Base-by-base conservation (phyloP, 2,888 invertebrate species). In the Agrilus biguttatus region DNA sequence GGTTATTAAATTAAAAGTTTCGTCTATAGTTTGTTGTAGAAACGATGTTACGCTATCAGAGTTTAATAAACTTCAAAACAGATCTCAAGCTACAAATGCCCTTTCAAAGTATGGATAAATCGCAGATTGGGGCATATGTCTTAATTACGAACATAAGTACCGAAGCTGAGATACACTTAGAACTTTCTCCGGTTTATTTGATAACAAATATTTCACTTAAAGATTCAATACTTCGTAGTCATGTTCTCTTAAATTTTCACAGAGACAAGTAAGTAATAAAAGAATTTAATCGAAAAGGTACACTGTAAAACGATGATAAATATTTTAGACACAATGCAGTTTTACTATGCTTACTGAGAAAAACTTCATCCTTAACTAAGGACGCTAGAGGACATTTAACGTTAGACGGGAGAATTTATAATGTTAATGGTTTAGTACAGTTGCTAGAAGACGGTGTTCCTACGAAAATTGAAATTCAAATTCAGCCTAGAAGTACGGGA, bases 401-500 rank as follows among this genome's bases (percentile, higher is more conserved):
- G 42, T 59, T 68, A 3, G 67, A 67, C 46, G 62, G 65, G 55
- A 63, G 63, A 48, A 51, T 54, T 17, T 70, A 66, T 51, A 60
- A 55, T 36, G 56, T 73, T 10, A 61, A 58, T 23, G 73, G 73
- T 14, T 55, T 56, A 13, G 59, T 69, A 10, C 60, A 59, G 42
- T 60, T 70, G 7, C 41, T 40, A 55, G 50, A 55, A 39, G 58
- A 63, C 5, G 57, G 56, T 39, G 55, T 69, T 49, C 70, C 71
- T 7, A 53, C 63, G 10, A 63, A 64, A 49, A 60, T 65, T 39
- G 60, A 64, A 17, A 47, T 72, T 44, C 61, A 65, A 39, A 61
- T 73, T 8, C 64, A 62, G 48, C 68, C 70, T 3, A 59, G 64
- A 49, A 57, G 66, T 8, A 65, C 64, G 4, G 67, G 66, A 17